A percentile compares a stretch with the other conserved stretches of the same genome.
phyloP scores from a whole-genome alignment of 2,797 vertebrate species.

The Mormyrops attenuatus region DNA sequence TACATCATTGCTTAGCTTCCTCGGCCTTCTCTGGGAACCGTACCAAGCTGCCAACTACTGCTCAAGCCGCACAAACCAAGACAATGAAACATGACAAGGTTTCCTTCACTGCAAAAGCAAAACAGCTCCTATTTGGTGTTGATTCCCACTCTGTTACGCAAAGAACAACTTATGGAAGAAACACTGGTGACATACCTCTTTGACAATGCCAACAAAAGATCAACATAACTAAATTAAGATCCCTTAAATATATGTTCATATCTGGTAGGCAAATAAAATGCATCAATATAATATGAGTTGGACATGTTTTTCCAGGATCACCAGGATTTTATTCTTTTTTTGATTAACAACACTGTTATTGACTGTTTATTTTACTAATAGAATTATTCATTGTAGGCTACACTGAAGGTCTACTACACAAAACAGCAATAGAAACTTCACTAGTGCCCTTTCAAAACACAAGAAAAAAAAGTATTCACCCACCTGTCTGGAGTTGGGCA shows the following conservation, averaged over 20 bases:
- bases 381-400: neutral
- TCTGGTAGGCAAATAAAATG: neutral
- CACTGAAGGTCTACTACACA: neutral
- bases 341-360: neutral
- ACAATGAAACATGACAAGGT: neutral
- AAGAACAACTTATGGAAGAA: neutral
- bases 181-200: neutral
- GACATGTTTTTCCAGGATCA: neutral
- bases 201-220: neutral
- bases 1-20: neutral
- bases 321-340: neutral
- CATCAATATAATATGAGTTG: neutral
- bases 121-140: neutral
- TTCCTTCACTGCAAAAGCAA: neutral
- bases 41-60: neutral
- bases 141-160: neutral
- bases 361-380: neutral
- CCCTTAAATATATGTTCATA: neutral
- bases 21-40: neutral
- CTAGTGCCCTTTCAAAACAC: neutral
- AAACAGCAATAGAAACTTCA: neutral
- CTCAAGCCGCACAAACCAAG: neutral
- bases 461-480: conserved; percentile 22
- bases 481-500: conserved; percentile 59
- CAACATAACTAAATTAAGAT: neutral